Conservation (phyloP, 2,888 invertebrate genomes). For the Melieria picta region DNA sequence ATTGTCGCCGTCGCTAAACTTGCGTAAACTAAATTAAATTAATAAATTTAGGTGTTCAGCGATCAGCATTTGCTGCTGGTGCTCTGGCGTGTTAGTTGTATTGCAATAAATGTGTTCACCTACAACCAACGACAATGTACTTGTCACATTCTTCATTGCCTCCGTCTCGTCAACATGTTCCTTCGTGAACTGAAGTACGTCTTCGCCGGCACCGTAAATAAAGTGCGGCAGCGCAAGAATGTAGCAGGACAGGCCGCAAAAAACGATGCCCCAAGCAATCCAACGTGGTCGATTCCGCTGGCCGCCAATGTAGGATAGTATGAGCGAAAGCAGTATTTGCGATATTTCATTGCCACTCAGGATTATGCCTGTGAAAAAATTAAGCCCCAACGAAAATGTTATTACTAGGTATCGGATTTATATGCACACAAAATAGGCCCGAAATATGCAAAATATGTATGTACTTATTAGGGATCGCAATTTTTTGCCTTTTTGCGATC, state of each 20-base stretch:
- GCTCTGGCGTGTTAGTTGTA: constrained; percentile 9
- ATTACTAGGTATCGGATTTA: too few relatives aligned
- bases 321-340: constrained; percentile 72
- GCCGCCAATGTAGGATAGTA: constrained; percentile 74
- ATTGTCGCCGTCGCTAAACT: too few relatives aligned
- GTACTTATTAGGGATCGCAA: too few relatives aligned
- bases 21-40: constrained; percentile 5
- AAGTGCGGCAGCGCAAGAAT: constrained; percentile 72
- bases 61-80: constrained; percentile 31
- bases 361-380: constrained; percentile 69
- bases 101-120: constrained; percentile 43
- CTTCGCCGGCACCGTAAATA: constrained; percentile 72
- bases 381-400: too few relatives aligned
- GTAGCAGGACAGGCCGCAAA: constrained; percentile 72
- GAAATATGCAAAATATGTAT: too few relatives aligned
- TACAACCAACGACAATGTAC: constrained; percentile 51
- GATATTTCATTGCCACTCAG: constrained; percentile 77
- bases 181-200: constrained; percentile 61
- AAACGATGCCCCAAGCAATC: constrained; percentile 73
- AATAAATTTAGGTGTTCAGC: neutral
- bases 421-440: too few relatives aligned
- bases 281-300: constrained; percentile 74
- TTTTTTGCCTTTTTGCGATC: too few relatives aligned
- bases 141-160: constrained; percentile 39
- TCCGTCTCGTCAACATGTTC: constrained; percentile 57